phyloP scores from a whole-genome alignment of 2,797 vertebrate species.

The Mormyrus proboscirostris region DNA sequence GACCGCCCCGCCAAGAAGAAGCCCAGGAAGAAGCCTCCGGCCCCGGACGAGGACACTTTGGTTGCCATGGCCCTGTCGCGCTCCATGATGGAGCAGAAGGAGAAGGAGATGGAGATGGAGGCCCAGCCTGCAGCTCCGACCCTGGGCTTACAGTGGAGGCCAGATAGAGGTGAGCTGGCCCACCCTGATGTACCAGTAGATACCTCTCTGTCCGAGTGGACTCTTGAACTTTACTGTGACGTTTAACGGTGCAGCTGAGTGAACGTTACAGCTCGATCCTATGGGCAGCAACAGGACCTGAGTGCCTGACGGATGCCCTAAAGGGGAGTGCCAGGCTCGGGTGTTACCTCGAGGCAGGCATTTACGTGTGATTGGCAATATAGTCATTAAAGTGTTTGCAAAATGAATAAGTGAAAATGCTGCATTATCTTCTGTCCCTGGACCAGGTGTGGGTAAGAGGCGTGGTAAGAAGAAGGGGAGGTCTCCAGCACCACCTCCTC shows the following conservation, averaged over 20 bases:
- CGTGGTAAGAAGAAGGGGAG: conserved; percentile 51
- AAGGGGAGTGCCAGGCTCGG: not conserved
- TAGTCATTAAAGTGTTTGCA: not conserved
- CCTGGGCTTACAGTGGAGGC: conserved; percentile 39
- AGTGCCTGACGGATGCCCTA: not conserved
- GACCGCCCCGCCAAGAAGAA: conserved; percentile 55
- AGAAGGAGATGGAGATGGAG: conserved; percentile 26
- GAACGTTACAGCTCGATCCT: not conserved
- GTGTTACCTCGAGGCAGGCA: not conserved
- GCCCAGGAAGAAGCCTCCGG: conserved; percentile 55
- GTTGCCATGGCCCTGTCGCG: conserved; percentile 84
- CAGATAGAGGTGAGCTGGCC: conserved; percentile 42
- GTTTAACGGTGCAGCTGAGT: not conserved
- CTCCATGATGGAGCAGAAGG: conserved; percentile 68
- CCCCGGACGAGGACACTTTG: conserved; percentile 72
- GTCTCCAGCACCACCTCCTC: conserved; percentile 51
- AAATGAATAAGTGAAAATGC: not conserved
- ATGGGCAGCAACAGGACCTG: not conserved
- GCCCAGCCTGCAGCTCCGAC: conserved; percentile 18
- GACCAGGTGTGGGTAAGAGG: conserved; percentile 51
- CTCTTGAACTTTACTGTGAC: not conserved
- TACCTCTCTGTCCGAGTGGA: not conserved
- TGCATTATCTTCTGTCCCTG: not conserved
- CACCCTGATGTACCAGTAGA: not conserved
- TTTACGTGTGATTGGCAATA: not conserved